These are phyloP conservation scores for Nomada ruficornis DNA, from an alignment of 2,888 invertebrate genomes.

Conservation along the genomic window DNA sequence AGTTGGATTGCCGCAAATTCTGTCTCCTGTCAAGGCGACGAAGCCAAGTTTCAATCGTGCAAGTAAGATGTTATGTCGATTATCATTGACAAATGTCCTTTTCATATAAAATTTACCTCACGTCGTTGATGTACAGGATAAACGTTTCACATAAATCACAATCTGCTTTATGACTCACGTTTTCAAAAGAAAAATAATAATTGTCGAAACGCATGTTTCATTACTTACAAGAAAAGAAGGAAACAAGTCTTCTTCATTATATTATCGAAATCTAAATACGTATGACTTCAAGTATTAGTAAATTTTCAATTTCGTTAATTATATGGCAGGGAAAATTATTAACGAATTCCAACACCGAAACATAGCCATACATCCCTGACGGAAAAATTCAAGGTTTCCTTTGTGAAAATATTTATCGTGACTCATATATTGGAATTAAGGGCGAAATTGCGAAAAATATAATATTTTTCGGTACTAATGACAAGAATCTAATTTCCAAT, in stretches of 20 bases:
- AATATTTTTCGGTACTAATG: not conserved
- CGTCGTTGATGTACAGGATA: not conserved
- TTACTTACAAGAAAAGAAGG: too few relatives aligned
- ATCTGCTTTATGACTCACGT: too few relatives aligned
- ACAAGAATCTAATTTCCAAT: not conserved
- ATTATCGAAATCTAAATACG: not conserved
- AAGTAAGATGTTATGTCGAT: conserved; percentile 69
- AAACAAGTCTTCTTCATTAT: not conserved
- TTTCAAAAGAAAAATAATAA: not conserved
- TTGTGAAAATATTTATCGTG: too few relatives aligned
- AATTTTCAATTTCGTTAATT: not conserved
- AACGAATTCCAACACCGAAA: too few relatives aligned
- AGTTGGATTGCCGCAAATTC: conserved; percentile 81
- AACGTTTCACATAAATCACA: not conserved
- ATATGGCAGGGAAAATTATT: not conserved
- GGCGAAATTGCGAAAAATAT: not conserved
- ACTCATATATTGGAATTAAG: too few relatives aligned
- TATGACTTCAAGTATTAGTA: not conserved
- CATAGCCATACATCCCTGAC: too few relatives aligned
- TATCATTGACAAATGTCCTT: not conserved
- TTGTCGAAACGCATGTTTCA: too few relatives aligned
- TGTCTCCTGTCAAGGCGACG: conserved; percentile 83
- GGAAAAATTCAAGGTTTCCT: too few relatives aligned
- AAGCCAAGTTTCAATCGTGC: conserved; percentile 83
- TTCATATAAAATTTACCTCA: conserved; percentile 7